A percentile compares a stretch with the other conserved stretches of the same genome.
Evolutionary conservation across 2,888 invertebrate species (phyloP).

Genomic region (Corythucha ciliata): DNA sequence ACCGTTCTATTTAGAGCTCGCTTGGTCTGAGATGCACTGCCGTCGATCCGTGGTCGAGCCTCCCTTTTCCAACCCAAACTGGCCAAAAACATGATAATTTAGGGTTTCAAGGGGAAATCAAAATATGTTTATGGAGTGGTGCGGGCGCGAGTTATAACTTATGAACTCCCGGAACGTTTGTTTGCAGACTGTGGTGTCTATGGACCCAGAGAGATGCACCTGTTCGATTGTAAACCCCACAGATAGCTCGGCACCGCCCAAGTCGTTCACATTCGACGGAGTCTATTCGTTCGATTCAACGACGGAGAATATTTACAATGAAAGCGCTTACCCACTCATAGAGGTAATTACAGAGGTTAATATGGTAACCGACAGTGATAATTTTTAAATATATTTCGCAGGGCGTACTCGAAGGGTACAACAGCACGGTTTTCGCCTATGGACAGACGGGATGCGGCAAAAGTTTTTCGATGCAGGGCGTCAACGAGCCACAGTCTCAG

Average conservation of each 20-base stretch:
- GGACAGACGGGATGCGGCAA: slow-evolving; percentile 90
- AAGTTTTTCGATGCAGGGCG: slow-evolving; percentile 81
- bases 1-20: too few species aligned
- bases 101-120: too few species aligned
- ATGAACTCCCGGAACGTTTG: too few species aligned
- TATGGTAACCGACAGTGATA: too few species aligned
- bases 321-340: slow-evolving; percentile 71
- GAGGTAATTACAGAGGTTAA: slow-evolving; percentile 53
- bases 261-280: slow-evolving; percentile 74
- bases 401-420: slow-evolving; percentile 84
- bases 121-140: too few species aligned
- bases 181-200: slow-evolving; percentile 54
- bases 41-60: too few species aligned
- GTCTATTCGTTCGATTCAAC: slow-evolving; percentile 65
- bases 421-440: slow-evolving; percentile 87
- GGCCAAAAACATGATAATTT: too few species aligned
- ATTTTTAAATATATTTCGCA: too few species aligned
- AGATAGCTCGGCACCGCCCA: slow-evolving; percentile 52
- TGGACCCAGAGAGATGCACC: slow-evolving; percentile 54
- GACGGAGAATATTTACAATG: slow-evolving; percentile 80
- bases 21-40: too few species aligned
- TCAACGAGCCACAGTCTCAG: slow-evolving; percentile 43
- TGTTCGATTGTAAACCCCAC: slow-evolving; percentile 52
- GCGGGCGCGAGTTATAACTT: too few species aligned
- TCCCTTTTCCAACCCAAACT: too few species aligned